Percentiles rank a stretch among this genome's conserved stretches.
Evolutionary conservation across 2,113 vertebrate species (phyloP).

Genomic region (Prionailurus bengalensis): DNA sequence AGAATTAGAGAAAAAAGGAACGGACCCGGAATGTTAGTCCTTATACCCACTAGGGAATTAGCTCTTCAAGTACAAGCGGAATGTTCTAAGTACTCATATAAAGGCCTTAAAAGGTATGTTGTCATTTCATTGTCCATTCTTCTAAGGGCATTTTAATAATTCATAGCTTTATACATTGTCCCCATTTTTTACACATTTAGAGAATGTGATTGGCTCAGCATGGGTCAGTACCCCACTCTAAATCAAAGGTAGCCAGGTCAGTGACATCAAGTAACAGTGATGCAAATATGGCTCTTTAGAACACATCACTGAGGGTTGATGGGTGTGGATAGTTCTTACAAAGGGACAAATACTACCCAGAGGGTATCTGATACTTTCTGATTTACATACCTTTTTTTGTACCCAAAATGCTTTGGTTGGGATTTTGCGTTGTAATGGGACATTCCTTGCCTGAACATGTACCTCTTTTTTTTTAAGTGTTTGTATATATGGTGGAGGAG

Average conservation of each 20-base stretch:
- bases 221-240: neutral
- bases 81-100: constrained; percentile 95
- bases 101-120: constrained; percentile 94
- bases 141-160: neutral
- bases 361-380: neutral
- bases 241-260: neutral
- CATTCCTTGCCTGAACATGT: constrained; percentile 28
- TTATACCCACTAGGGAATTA: constrained; percentile 96
- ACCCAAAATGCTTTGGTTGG: neutral
- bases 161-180: neutral
- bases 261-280: neutral
- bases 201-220: neutral
- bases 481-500: constrained; percentile 97
- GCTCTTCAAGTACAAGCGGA: constrained; percentile 96
- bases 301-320: neutral
- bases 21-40: constrained; percentile 97
- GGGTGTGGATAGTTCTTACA: neutral
- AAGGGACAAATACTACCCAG: neutral
- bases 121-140: neutral
- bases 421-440: constrained; percentile 1
- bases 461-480: constrained; percentile 88
- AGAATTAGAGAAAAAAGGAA: constrained; percentile 88
- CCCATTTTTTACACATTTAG: neutral
- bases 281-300: neutral
- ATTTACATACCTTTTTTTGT: neutral